Evolutionary conservation across 2,797 vertebrate species (phyloP), one percentile per base, ranked within the genome.

Genomic region (Typhlichthys subterraneus): DNA sequence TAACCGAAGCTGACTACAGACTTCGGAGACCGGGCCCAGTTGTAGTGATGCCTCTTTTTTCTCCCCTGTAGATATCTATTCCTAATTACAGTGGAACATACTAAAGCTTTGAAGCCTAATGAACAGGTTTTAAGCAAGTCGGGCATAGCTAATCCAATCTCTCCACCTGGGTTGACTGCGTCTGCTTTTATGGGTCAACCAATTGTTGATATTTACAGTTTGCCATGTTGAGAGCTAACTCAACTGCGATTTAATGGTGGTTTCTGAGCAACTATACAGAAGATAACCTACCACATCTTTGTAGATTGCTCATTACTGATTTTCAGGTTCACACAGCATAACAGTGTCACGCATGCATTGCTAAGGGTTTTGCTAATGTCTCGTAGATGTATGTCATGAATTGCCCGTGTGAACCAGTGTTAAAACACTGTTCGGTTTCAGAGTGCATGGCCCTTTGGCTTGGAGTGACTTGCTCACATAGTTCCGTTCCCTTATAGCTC

Each of bases 71-170:
- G 73, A 67, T 42, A 72, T 77, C 61, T 11, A 45, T 65, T 68
- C 57, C 60, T 29, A 63, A 73, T 69, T 53, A 69, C 42, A 76
- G 48, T 45, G 4, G 53, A 59, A 58, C 45, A 9, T 42, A 42
- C 38, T 42, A 42, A 42, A 42, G 49, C 72, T 69, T 76, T 74
- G 80, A 80, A 1, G 61, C 79, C 65, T 75, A 81, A 77, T 76
- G 80, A 85, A 81, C 77, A 79, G 61, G 74, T 87, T 76, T 63
- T 75, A 62, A 81, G 65, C 75, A 67, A 74, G 72, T 77, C 49
- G 62, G 59, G 61, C 63, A 76, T 80, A 88, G 79, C 80, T 73
- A 59, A 82, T 89, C 78, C 62, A 59, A 65, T 75, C 59, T 70
- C 66, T 69, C 72, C 64, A 63, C 60, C 48, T 1, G 65, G 71